Conservation (phyloP, 2,888 invertebrate genomes). For the Rhorus exstirpatorius region DNA sequence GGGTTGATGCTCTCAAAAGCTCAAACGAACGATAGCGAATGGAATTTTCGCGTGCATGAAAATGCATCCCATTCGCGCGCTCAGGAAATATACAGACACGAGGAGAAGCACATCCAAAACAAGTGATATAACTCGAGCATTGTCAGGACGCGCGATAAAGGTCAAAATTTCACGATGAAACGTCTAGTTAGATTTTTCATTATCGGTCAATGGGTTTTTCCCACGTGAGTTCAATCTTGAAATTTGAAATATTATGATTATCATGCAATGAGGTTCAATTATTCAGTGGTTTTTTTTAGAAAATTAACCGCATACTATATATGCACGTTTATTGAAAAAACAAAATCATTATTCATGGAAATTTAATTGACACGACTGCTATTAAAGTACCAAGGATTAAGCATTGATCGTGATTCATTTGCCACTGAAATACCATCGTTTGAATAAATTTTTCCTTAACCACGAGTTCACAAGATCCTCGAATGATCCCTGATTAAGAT, state of each 20-base stretch:
- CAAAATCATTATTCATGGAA: not conserved
- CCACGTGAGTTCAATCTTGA: too few relatives aligned
- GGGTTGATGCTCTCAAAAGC: constrained; percentile 53
- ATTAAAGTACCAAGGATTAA: too few relatives aligned
- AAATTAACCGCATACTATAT: too few relatives aligned
- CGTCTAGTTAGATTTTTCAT: too few relatives aligned
- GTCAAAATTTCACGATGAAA: too few relatives aligned
- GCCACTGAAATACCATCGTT: not conserved
- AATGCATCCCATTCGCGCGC: constrained; percentile 27
- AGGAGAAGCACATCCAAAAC: constrained; percentile 34
- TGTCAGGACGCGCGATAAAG: not conserved
- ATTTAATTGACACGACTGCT: too few relatives aligned
- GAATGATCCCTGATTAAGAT: not conserved
- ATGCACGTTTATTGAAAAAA: too few relatives aligned
- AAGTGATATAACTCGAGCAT: constrained; percentile 21
- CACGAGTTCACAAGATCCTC: not conserved
- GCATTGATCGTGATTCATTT: not conserved
- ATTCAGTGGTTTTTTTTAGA: too few relatives aligned
- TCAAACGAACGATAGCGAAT: constrained; percentile 3
- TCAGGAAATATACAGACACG: not conserved
- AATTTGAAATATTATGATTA: too few relatives aligned
- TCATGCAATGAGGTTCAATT: too few relatives aligned
- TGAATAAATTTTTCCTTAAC: not conserved
- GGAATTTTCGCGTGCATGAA: constrained; percentile 1
- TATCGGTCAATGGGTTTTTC: too few relatives aligned